A percentile compares a stretch with the other conserved stretches of the same genome.
Evolutionary conservation across 2,888 invertebrate species (phyloP).

Genomic region (Phragmatobia fuliginosa): DNA sequence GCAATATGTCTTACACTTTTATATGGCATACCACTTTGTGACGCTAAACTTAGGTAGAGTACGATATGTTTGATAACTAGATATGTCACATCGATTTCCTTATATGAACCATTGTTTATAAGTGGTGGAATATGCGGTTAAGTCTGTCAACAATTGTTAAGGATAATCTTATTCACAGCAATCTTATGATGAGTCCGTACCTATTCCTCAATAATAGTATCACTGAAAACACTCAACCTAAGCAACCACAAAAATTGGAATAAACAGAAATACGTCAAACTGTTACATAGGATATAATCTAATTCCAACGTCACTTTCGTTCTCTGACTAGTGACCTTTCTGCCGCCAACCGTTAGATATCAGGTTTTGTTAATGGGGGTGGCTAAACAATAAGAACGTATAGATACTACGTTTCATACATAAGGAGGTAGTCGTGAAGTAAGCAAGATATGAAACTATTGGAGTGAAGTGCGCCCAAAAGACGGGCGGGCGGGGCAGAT

Average conservation of each 20-base stretch:
- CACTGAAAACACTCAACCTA: slow-evolving; percentile 54
- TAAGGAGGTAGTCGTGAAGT: slow-evolving; percentile 73
- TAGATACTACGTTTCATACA: slow-evolving; percentile 83
- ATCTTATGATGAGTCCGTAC: slow-evolving; percentile 49
- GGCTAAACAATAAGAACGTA: slow-evolving; percentile 78
- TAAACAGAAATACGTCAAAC: slow-evolving; percentile 47
- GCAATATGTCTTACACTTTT: slow-evolving; percentile 34
- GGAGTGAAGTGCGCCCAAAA: slow-evolving; percentile 75
- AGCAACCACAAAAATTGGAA: slow-evolving; percentile 44
- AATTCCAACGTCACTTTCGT: slow-evolving; percentile 50
- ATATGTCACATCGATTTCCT: slow-evolving; percentile 18
- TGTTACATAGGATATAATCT: slow-evolving; percentile 56
- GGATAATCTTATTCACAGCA: slow-evolving; percentile 60
- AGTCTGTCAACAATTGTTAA: slow-evolving; percentile 57
- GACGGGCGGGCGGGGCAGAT: slow-evolving; percentile 72
- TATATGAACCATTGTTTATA: slow-evolving; percentile 15
- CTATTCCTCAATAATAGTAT: slow-evolving; percentile 52
- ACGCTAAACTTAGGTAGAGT: slow-evolving; percentile 20
- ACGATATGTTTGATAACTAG: slow-evolving; percentile 9
- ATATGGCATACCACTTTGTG: slow-evolving; percentile 37
- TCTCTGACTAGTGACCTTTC: slow-evolving; percentile 68
- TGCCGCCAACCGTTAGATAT: slow-evolving; percentile 66
- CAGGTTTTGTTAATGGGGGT: slow-evolving; percentile 76
- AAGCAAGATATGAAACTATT: slow-evolving; percentile 65
- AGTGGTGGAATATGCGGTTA: slow-evolving; percentile 57